Evolutionary conservation across 2,113 vertebrate species (phyloP), one percentile per base, ranked within the genome.

Genomic region (Malaclemys terrapin): DNA sequence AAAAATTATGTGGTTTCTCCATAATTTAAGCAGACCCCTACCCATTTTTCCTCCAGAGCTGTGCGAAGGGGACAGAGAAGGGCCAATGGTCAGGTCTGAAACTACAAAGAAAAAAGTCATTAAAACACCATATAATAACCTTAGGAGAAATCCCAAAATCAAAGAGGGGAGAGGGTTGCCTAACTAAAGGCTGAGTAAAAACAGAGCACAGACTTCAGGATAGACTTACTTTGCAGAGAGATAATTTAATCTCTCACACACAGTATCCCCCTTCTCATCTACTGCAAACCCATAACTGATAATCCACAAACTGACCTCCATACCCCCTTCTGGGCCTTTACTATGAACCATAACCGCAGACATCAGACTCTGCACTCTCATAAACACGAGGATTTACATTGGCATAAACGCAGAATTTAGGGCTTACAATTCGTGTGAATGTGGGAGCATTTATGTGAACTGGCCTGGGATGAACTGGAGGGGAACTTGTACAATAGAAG

Each of bases 391-490:
- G 65, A 38, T 12, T n/a, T 29, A 47, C 3, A 0, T 35, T 89
- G 76, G 69, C 35, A 25, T 57, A 89, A 86, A 10, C 8, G 27
- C 49, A 0, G 1, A 53, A 83, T 29, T 0, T 0, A 0, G 29
- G 80, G 1, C 20, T 80, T 5, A 5, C 0, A 0, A 1, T 17
- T 75, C 84, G 8, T 38, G 50, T 57, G 31, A 76, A 29, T 10
- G 13, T 29, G 38, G 53, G 29, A 93, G 2, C 29, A 4, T 5
- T 84, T 7, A 10, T 0, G 1, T 8, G 59, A 49, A 8, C 27
- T 52, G 29, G 76, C 3, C 56, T 0, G 0, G n/a, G 56, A 45
- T 10, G 69, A 69, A 24, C 0, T 1, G 59, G 27, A 0, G 0
- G 13, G 10, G 35, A 13, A 49, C 10, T 45, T 3, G 82, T 53